phyloP scores from a whole-genome alignment of 2,888 invertebrate genomes.

The Coleophora deauratella region DNA sequence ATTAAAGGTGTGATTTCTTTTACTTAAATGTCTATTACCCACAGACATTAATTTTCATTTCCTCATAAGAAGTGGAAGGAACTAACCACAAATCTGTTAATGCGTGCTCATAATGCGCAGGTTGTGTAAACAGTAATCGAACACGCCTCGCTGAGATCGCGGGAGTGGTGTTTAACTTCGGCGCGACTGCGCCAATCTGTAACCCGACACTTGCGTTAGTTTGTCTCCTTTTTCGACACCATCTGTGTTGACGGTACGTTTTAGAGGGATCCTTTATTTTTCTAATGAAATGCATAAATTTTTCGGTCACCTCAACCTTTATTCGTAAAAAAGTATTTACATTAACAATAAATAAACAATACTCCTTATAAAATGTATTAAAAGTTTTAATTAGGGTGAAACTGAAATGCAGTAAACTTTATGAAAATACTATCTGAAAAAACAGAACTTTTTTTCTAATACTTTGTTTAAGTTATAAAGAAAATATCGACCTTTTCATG shows the following conservation, averaged over 20 bases:
- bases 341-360: too few relatives aligned
- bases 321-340: slow-evolving; percentile 14
- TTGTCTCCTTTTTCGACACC: slow-evolving; percentile 24
- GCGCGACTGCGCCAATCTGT: slow-evolving; percentile 21
- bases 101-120: slow-evolving; percentile 42
- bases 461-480: too few relatives aligned
- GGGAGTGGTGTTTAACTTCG: slow-evolving; percentile 13
- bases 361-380: too few relatives aligned
- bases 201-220: slow-evolving; percentile 34
- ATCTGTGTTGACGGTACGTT: slow-evolving; percentile 25
- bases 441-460: too few relatives aligned
- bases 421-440: too few relatives aligned
- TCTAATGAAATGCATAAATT: slow-evolving; percentile 3
- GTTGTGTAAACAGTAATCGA: slow-evolving; percentile 57
- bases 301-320: slow-evolving; percentile 21
- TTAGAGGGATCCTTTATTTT: slow-evolving; percentile 19
- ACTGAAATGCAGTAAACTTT: too few relatives aligned
- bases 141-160: slow-evolving; percentile 38
- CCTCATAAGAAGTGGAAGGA: background rate
- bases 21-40: too few relatives aligned
- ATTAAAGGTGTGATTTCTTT: too few relatives aligned
- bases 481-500: too few relatives aligned
- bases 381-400: too few relatives aligned
- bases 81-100: slow-evolving; percentile 23
- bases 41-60: slow-evolving; percentile 1